phyloP scores from a whole-genome alignment of 2,888 invertebrate species.

The Eurois occulta region DNA sequence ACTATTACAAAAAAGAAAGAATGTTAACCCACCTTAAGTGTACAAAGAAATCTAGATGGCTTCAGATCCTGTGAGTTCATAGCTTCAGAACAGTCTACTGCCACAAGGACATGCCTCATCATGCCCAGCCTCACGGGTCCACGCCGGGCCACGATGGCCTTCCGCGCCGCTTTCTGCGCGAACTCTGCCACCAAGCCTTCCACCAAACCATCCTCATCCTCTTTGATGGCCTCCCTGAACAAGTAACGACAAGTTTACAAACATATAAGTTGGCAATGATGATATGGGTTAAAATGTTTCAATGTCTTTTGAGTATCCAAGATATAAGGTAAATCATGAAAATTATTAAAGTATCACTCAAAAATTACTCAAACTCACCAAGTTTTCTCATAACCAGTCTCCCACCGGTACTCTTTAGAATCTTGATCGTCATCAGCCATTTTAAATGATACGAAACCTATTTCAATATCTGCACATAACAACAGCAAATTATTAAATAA shows the following conservation, averaged over 20 bases:
- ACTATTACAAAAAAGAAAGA: background rate
- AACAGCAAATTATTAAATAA: constrained; percentile 3
- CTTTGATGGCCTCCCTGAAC: constrained; percentile 97
- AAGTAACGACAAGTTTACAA: constrained; percentile 26
- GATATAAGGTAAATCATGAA: background rate
- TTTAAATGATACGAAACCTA: constrained; percentile 19
- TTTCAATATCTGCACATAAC: background rate
- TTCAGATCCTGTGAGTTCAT: constrained; percentile 99
- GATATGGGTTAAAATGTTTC: background rate
- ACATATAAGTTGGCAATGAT: background rate
- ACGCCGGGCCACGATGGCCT: constrained; percentile 93
- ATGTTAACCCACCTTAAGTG: constrained; percentile 93
- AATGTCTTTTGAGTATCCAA: background rate
- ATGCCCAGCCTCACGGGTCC: constrained; percentile 97
- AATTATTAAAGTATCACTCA: background rate
- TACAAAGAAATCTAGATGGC: constrained; percentile 96
- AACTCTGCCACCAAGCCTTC: constrained; percentile 97
- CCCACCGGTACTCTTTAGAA: constrained; percentile 97
- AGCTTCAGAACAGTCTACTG: constrained; percentile 98
- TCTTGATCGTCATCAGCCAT: constrained; percentile 96
- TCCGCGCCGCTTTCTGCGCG: constrained; percentile 96
- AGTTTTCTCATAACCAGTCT: constrained; percentile 98
- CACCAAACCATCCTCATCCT: constrained; percentile 98
- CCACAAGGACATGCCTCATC: constrained; percentile 98
- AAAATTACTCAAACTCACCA: constrained; percentile 91